Evolutionary conservation across 1,140 invertebrate species (phyloP), one percentile per base, ranked within the genome.

Genomic region (Leucophenga varia): DNA sequence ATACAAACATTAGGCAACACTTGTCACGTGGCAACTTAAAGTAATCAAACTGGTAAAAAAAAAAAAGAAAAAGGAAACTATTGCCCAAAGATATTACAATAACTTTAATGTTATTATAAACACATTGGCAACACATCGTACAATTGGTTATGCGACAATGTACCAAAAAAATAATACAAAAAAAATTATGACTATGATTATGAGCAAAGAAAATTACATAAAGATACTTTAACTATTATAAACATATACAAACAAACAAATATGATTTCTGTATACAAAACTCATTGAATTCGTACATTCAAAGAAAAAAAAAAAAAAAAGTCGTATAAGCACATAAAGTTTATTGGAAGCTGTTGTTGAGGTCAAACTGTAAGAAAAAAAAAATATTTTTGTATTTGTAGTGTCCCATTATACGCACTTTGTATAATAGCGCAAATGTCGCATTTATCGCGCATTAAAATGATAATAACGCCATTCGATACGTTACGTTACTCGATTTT

Each of bases 391-490:
- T n/a, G n/a, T n/a, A n/a, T n/a, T n/a, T n/a, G n/a, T n/a, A n/a
- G n/a, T n/a, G n/a, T n/a, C 61, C 61, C 63, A 65, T 67, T 64
- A 65, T 59, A 65, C 63, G 63, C 61, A 65, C 61, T 65, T 67
- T 67, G 59, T 67, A 49, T 65, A 55, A 54, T 63, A 52, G 58
- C 59, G 54, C 59, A 60, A 64, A 69, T 68, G 63, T 69, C 64
- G 61, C 59, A 68, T 68, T 69, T 68, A 68, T 64, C 60, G 60
- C 47, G 63, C 68, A 71, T 71, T 71, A 71, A 72, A 71, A 71
- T 71, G 67, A 68, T 71, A 71, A 71, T 71, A 52, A 34, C 30
- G 35, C 51, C 45, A 25, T 14, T 18, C 40, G 31, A 36, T 40
- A 21, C 14, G n/a, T n/a, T n/a, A n/a, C 32, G 9, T 32, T 14